Evolutionary conservation across 53 echinoderm and acorn worm species (phyloP).

Genomic region (Paracentrotus lividus): DNA sequence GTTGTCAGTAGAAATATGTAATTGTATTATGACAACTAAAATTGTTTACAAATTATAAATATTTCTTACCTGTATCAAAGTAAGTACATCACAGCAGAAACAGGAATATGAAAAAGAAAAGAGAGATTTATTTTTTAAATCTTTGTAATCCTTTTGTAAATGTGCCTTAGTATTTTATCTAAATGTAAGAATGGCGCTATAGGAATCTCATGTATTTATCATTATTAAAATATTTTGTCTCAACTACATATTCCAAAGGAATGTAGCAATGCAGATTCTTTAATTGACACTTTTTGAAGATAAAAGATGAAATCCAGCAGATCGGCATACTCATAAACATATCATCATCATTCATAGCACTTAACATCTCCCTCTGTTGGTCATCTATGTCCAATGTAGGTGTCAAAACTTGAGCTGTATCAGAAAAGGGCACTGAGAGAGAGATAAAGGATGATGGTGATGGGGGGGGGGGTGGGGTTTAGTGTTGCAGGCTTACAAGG

Average conservation of each 20-base stretch:
- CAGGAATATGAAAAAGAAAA: slow-evolving; percentile 7
- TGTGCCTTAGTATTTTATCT: too few species aligned
- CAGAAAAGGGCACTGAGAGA: neutral
- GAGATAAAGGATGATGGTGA: neutral
- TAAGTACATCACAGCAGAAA: neutral
- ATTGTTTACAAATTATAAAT: neutral
- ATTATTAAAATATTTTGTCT: neutral
- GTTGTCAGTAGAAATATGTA: neutral
- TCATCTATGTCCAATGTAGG: neutral
- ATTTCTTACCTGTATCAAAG: neutral
- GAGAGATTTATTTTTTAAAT: too few species aligned
- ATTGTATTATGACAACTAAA: neutral
- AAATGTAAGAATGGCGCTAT: too few species aligned
- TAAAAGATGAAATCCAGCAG: too few species aligned
- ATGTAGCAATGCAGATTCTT: neutral
- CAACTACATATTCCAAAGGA: neutral
- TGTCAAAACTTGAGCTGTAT: neutral
- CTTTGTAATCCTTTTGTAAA: too few species aligned
- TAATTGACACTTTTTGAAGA: too few species aligned
- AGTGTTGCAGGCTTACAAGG: neutral
- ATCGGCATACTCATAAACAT: neutral
- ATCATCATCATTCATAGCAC: slow-evolving; percentile 5
- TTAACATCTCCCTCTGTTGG: slow-evolving; percentile 29
- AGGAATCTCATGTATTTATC: too few species aligned
- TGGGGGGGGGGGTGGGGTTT: neutral